Conservation (phyloP, 2,113 vertebrate species). For the Sarotherodon lohbergeri region DNA sequence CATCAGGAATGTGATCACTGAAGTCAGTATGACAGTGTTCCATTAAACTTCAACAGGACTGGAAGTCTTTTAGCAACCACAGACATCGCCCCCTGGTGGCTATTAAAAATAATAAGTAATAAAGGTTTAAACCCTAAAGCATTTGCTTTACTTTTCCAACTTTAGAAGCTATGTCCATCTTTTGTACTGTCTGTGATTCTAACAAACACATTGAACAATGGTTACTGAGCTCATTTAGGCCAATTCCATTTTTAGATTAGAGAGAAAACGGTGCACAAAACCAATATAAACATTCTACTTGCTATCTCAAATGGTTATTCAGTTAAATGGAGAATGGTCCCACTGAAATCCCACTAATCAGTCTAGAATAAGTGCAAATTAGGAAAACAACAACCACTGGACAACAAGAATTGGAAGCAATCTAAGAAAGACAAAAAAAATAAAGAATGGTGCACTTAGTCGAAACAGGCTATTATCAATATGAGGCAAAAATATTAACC, state of each 20-base stretch:
- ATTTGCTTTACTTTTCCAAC: not conserved
- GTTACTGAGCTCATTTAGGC: not conserved
- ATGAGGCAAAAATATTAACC: not conserved
- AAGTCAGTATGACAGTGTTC: not conserved
- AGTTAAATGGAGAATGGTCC: not conserved
- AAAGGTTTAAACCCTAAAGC: not conserved
- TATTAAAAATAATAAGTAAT: not conserved
- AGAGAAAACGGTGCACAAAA: not conserved
- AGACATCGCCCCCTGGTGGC: not conserved
- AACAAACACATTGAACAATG: not conserved
- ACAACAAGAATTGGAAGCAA: not conserved
- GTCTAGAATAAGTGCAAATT: not conserved
- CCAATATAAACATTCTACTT: not conserved
- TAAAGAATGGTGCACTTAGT: not conserved
- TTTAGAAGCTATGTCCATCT: not conserved
- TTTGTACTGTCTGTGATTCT: not conserved
- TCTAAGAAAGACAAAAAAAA: not conserved
- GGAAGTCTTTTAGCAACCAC: not conserved
- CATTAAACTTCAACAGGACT: not conserved
- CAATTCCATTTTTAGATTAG: not conserved
- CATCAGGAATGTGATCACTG: not conserved
- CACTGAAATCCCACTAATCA: accelerated
- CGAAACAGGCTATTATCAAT: not conserved
- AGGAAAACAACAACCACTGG: not conserved
- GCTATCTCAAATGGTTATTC: not conserved